Base-by-base conservation (phyloP, 2,797 vertebrate genomes). In the Enteromius treurensis region DNA sequence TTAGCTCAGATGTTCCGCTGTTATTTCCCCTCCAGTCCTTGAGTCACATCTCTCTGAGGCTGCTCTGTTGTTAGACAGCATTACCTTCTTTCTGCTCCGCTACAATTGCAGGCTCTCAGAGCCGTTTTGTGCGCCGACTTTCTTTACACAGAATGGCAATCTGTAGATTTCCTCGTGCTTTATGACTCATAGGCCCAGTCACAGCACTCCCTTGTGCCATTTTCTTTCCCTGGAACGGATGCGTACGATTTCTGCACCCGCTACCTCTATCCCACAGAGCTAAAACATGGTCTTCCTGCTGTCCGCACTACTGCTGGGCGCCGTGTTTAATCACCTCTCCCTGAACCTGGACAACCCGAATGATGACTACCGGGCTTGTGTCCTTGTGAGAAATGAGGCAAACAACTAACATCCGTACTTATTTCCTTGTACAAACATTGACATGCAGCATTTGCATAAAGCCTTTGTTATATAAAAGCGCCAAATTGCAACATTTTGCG, bases 131-230 rank as follows among this genome's bases (percentile, higher is more conserved):
- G 37, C 49, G 29, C 14, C 45, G 42, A 83, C 82, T 75, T 83
- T 71, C 75, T 80, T 78, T 71, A 75, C 75, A 81, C 45, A 69
- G 67, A 80, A 26, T 77, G 29, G 47, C 74, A 58, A 69, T 83
- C 79, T 3, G 34, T 68, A 74, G 81, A 74, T 84, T 84, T 87
- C 83, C 75, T 88, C 85, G 67, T 85, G 77, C 74, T 69, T 49
- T 47, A 77, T 89, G 88, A 89, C 84, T 90, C 87, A 90, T 64
- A 84, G 82, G 65, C 80, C 82, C 75, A 42, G 80, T 88, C 55
- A 83, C 82, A 78, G 86, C 87, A 79, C 67, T 82, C 64, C 78
- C 80, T 37, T 83, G 83, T 75, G 79, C 70, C 84, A 67, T 65
- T 77, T 77, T 60, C 74, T 81, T 82, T 84, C 70, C 80, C 78